Percentiles rank a stretch among this genome's conserved stretches.
Evolutionary conservation across 2,113 vertebrate genomes (phyloP).

Genomic region (Hippocampus zosterae): DNA sequence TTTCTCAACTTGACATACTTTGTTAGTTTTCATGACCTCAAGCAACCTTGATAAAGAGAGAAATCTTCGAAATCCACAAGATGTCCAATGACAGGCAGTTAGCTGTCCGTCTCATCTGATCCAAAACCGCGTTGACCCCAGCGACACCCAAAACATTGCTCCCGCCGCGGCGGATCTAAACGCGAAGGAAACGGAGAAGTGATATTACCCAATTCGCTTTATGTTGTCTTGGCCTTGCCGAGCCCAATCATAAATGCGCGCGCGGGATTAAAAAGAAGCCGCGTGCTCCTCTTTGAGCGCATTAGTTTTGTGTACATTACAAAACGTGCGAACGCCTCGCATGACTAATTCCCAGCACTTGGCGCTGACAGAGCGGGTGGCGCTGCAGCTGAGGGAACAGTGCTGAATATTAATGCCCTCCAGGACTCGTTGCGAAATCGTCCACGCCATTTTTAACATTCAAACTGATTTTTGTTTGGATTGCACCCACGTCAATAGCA

Average conservation of each 20-base stretch:
- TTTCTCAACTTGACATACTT: no score
- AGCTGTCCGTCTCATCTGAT: no score
- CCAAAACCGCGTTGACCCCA: neutral
- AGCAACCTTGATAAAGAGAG: no score
- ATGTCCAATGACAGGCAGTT: no score
- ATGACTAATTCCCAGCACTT: slow-evolving; percentile 2
- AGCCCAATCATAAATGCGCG: neutral
- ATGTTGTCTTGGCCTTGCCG: neutral
- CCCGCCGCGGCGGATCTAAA: neutral
- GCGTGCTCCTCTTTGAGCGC: neutral
- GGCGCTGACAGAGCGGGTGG: neutral
- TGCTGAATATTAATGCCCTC: slow-evolving; percentile 3
- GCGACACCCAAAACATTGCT: neutral
- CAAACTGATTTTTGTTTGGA: no score
- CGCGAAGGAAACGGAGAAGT: neutral
- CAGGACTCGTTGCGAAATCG: neutral
- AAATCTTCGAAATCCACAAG: no score
- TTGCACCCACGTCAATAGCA: no score
- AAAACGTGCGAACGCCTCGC: neutral
- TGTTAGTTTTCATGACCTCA: no score
- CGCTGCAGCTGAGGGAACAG: neutral
- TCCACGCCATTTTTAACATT: neutral
- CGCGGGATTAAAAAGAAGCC: neutral
- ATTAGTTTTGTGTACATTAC: slow-evolving; percentile 4
- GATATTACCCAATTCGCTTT: neutral